Evolutionary conservation across 1,140 invertebrate genomes (phyloP), one percentile per base, ranked within the genome.

Genomic region (Drosophila repleta): DNA sequence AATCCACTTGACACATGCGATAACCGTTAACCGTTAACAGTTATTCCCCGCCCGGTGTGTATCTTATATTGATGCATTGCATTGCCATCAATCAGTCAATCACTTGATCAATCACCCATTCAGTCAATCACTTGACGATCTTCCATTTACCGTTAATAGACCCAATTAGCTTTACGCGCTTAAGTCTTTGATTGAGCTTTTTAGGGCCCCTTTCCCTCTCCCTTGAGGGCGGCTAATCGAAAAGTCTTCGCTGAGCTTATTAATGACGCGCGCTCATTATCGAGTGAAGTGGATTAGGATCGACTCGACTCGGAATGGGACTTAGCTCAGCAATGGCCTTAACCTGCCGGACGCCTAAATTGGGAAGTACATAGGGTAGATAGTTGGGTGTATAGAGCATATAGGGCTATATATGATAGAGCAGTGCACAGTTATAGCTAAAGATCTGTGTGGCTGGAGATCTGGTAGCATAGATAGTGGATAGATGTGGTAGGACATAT

Each of bases 1-100:
- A 58, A 46, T 65, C 26, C 61, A 70, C 35, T 49, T 64, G 43
- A 21, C 41, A 49, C 39, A 21, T 41, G 4, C 11, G 20, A n/a
- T 15, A 57, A 13, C 0, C 18, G 8, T 21, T 20, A 32, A 35
- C 17, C 49, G 13, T 35, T 43, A 21, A 15, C 32, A 7, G 15
- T 32, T 8, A 8, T 26, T 32, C 35, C 24, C 13, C 15, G 1
- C 18, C 43, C 17, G 4, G 18, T 1, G 0, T 11, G 17, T 46
- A 7, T 4, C 13, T 41, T 6, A 32, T 39, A 39, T n/a, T 39
- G 15, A 41, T 7, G 13, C 37, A 15, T 15, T 8, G 29, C 37
- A 1, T 15, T 17, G n/a, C n/a, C 39, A 15, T 17, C 6, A 4
- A 15, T 41, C 39, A 41, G 15, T 41, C 39, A 41, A 17, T 41